Evolutionary conservation across 1,140 invertebrate genomes (phyloP).

Genomic region (Halesus radiatus): DNA sequence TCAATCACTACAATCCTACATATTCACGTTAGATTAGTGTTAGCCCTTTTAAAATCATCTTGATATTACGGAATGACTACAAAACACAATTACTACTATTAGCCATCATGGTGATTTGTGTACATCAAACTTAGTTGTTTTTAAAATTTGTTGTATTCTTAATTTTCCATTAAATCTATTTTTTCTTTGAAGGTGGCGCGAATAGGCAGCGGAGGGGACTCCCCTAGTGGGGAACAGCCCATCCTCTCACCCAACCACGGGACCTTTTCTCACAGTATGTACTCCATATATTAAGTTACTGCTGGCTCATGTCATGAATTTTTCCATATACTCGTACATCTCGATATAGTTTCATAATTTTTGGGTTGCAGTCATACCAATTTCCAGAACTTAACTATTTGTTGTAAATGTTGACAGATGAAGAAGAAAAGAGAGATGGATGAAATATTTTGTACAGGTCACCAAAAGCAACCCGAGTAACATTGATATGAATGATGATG

Average conservation of each 20-base stretch:
- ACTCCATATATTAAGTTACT: background rate
- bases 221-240: conserved; percentile 10
- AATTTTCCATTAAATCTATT: background rate
- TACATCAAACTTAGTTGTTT: background rate
- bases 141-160: background rate
- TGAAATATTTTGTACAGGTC: no score
- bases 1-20: background rate
- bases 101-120: background rate
- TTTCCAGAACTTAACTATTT: background rate
- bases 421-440: no score
- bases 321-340: background rate
- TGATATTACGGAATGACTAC: background rate
- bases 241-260: conserved; percentile 37
- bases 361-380: background rate
- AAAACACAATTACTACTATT: background rate
- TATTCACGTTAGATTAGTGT: background rate
- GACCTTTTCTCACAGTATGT: conserved; percentile 27
- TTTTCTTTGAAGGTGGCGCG: conserved; percentile 1
- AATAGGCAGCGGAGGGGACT: conserved; percentile 3
- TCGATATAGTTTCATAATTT: background rate
- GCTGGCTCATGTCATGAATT: background rate
- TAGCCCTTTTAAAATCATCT: background rate
- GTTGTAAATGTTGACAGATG: no score
- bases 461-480: no score
- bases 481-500: no score